These are phyloP conservation scores for Anas georgica DNA, from an alignment of 2,797 vertebrate genomes.

Conservation along the genomic window DNA sequence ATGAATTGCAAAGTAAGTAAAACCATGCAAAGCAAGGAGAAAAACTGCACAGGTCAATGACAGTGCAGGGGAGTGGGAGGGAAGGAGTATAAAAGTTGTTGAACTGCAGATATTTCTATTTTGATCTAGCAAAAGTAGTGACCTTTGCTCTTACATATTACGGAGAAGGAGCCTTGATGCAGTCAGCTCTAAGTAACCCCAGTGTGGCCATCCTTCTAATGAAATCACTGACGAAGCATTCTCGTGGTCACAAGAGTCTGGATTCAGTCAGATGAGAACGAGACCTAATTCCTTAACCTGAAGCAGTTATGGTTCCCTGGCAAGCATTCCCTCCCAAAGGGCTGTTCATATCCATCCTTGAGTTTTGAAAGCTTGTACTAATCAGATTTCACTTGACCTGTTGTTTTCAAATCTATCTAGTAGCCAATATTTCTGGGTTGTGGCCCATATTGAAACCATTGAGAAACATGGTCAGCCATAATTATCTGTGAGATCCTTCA, in stretches of 20 bases:
- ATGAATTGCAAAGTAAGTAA: conserved; percentile 85
- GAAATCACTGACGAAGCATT: neutral
- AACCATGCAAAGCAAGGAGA: neutral
- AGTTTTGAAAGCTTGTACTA: neutral
- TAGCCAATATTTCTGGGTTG: neutral
- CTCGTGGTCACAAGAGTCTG: neutral
- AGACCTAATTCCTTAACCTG: neutral
- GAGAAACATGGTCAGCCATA: neutral
- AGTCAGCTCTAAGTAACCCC: neutral
- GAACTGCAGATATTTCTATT: conserved; percentile 2
- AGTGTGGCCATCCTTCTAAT: neutral
- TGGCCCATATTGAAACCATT: neutral
- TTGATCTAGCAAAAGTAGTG: conserved; percentile 6
- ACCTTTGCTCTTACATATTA: neutral
- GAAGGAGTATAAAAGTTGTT: neutral
- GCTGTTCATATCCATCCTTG: neutral
- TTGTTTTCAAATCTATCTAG: neutral
- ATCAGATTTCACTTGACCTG: neutral
- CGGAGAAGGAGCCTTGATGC: neutral
- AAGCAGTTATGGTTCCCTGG: neutral
- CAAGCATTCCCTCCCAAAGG: neutral
- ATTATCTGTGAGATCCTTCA: neutral
- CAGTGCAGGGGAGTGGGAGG: neutral
- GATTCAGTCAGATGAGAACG: neutral
- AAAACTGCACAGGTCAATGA: neutral